Base-by-base conservation (phyloP, 2,113 vertebrate species). In the Ondatra zibethicus region DNA sequence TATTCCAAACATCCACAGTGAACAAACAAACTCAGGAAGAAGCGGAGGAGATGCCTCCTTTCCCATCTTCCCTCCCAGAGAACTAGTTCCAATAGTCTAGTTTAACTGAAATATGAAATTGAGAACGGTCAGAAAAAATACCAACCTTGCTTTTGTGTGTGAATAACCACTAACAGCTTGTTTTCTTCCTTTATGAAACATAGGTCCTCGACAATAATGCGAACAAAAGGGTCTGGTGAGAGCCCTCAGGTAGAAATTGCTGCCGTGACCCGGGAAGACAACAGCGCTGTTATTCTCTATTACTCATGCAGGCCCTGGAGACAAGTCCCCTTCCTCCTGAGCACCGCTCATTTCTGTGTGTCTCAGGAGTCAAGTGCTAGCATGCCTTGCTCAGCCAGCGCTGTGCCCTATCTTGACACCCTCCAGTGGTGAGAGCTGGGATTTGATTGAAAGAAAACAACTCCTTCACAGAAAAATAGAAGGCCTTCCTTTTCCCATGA, bases 161-260 rank as follows among this genome's bases (percentile, higher is more conserved):
- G 29, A 95, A 88, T 85, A 81, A 90, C 85, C 61, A 1, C 70
- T 84, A 31, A 19, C 42, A 76, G 81, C 14, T 61, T 96, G 72
- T 85, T 97, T 97, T 96, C 86, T 93, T 92, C 75, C 55, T 93
- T 75, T 76, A 94, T 94, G 66, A 94, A 94, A 88, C 82, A 66
- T 84, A 55, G 85, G 21, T 45, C 47, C 65, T 95, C 91, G 77
- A 88, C 92, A 93, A 36, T n/a, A 45, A 65, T 6, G 14, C 13
- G 23, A 89, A 94, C 47, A 93, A 87, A 89, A 2, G 27, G 8
- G 36, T 89, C 63, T 55, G 87, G 3, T 58, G 63, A 78, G 55
- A 96, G 25, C 21, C 58, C 52, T 17, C n/a, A 66, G 36, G 84
- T 70, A 87, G 68, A 93, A 94, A 88, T 80, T 76, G 45, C 86